Conservation (phyloP, 1,140 invertebrate species). For the Eufriesea mexicana region DNA sequence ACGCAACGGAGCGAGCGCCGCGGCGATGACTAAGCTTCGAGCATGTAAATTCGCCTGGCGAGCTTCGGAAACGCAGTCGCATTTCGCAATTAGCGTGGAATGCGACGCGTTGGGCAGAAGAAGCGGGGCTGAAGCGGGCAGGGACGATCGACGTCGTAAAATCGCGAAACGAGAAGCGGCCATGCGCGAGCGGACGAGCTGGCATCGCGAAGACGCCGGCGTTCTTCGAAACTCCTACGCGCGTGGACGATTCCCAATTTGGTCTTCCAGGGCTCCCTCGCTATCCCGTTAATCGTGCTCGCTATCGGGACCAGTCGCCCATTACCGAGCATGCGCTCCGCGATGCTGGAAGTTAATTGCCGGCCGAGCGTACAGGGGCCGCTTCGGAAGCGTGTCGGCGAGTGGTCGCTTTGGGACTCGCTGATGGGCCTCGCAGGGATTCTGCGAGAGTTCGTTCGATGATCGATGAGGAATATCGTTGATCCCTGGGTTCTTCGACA, state of each 20-base stretch:
- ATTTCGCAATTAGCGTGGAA: constrained; percentile 71
- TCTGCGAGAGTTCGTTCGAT: neutral
- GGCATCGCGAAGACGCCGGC: neutral
- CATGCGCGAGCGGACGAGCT: neutral
- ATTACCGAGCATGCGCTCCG: constrained; percentile 15
- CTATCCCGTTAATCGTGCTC: constrained; percentile 31
- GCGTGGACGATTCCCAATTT: constrained; percentile 56
- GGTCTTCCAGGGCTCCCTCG: constrained; percentile 30
- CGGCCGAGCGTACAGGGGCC: neutral
- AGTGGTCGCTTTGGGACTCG: too few species aligned
- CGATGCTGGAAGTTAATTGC: constrained; percentile 19
- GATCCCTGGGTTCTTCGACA: too few species aligned
- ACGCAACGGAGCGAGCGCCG: neutral
- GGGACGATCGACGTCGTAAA: constrained; percentile 40
- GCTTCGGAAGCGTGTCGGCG: neutral
- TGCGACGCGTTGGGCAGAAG: constrained; percentile 12
- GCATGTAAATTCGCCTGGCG: neutral
- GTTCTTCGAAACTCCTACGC: constrained; percentile 42
- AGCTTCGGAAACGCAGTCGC: constrained; percentile 35
- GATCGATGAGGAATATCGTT: neutral
- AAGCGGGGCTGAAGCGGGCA: neutral
- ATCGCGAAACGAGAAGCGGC: constrained; percentile 20
- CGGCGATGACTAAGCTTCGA: neutral
- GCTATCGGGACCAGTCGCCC: constrained; percentile 14
- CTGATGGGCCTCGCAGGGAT: too few species aligned